Evolutionary conservation across 2,113 vertebrate genomes (phyloP), one percentile per base, ranked within the genome.

Genomic region (Chionis minor): DNA sequence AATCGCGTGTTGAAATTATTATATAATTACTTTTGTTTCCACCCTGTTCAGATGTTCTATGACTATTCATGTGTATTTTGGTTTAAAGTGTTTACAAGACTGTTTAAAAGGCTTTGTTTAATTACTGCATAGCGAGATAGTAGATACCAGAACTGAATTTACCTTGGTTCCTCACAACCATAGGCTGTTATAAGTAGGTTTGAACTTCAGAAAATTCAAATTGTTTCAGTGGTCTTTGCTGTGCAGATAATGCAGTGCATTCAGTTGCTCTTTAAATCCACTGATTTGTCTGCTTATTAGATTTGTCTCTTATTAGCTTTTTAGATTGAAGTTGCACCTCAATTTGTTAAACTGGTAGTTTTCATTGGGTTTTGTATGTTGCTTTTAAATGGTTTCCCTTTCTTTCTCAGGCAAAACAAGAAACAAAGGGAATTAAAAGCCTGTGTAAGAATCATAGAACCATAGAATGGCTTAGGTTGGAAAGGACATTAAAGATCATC

Each of bases 11-110:
- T 78, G 61, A 94, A 94, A 87, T 91, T 45, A 69, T 86, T 74
- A 75, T 2, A 2, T 42, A 82, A 81, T 91, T 93, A 84, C 59
- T 81, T 95, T 88, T 92, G 78, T 91, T 96, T 95, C 54, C 24
- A 58, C 38, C 13, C 70, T 51, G 58, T 75, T 95, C 58, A 75
- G 70, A 79, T 77, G 27, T 51, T 80, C 81, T 85, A 2, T 38
- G 33, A 85, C 44, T 89, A 42, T 70, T 79, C 42, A 20, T 67
- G 47, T 61, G 44, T 55, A 27, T 81, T 89, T 79, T n/a, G 32
- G 33, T 94, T 80, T 54, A 35, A 92, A 86, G 52, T 62, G 75
- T 78, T 96, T 74, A 27, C 78, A 88, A 61, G 51, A 51, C 51
- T 81, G 72, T 71, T 94, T 82, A 69, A 26, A 62, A 81, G 42